Evolutionary conservation across 2,113 vertebrate genomes (phyloP).

Genomic region (Hystrix cristata): DNA sequence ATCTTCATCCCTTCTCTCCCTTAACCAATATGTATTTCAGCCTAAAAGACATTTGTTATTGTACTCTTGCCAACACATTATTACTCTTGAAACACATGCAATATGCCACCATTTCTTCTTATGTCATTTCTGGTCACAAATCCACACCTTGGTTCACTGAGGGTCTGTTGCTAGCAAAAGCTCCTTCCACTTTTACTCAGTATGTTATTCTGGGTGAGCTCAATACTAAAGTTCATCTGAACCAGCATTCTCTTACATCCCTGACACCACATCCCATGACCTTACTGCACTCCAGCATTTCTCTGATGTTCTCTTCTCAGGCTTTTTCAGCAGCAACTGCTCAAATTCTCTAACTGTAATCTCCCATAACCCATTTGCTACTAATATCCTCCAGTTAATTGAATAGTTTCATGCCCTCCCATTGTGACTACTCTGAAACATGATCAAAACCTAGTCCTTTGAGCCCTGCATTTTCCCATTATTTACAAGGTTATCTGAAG

Average conservation of each 20-base stretch:
- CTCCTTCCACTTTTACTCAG: background rate
- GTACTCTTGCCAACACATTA: background rate
- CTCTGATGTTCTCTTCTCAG: background rate
- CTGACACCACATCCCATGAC: background rate
- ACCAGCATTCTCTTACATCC: background rate
- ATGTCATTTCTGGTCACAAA: background rate
- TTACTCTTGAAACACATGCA: background rate
- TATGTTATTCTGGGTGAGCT: background rate
- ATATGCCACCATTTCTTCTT: background rate
- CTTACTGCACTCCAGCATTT: background rate
- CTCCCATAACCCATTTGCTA: background rate
- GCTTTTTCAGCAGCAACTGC: background rate
- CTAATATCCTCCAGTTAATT: background rate
- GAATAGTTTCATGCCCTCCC: background rate
- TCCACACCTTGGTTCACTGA: background rate
- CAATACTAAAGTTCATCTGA: background rate
- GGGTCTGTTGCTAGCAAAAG: background rate
- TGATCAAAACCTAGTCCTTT: background rate
- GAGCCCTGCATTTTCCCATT: background rate
- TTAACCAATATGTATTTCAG: background rate
- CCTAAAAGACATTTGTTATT: background rate
- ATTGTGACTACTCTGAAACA: background rate
- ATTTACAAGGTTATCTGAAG: constrained; percentile 3
- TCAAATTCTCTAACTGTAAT: background rate
- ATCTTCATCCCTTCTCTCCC: background rate